These are phyloP conservation scores for Phyllotreta cruciferae DNA, from an alignment of 2,888 invertebrate genomes.

Conservation along the genomic window DNA sequence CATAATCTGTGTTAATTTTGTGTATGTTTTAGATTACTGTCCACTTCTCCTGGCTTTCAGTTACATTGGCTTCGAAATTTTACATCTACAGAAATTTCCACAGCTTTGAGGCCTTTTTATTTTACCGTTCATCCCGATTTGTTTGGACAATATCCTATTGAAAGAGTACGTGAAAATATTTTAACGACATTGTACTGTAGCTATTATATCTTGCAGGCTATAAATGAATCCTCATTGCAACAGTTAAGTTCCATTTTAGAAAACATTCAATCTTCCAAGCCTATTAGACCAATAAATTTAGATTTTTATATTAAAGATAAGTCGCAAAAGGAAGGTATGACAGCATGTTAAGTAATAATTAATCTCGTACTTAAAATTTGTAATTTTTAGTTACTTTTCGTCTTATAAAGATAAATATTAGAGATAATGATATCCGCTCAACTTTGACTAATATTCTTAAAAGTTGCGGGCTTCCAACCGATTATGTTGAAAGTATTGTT, in stretches of 20 bases:
- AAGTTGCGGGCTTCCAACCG: conserved; percentile 85
- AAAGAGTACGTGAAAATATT: conserved; percentile 68
- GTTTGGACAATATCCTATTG: conserved; percentile 89
- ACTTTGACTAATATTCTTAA: conserved; percentile 78
- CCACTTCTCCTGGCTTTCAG: conserved; percentile 10
- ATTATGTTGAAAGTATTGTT: conserved; percentile 80
- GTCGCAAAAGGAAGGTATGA: conserved; percentile 51
- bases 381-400: conserved; percentile 70
- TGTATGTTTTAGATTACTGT: conserved; percentile 17
- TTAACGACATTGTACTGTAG: conserved; percentile 7
- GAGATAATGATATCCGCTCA: conserved; percentile 72
- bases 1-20: neutral
- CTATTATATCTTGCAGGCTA: conserved; percentile 64
- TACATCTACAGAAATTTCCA: conserved; percentile 85
- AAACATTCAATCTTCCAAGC: conserved; percentile 72
- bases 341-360: conserved; percentile 20
- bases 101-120: conserved; percentile 92
- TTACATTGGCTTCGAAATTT: conserved; percentile 68
- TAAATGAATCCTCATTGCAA: conserved; percentile 91
- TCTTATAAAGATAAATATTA: conserved; percentile 76
- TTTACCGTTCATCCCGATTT: conserved; percentile 96
- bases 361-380: neutral
- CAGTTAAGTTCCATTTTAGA: conserved; percentile 86
- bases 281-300: conserved; percentile 69
- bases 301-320: conserved; percentile 80